Evolutionary conservation across 1,140 invertebrate species (phyloP), one percentile per base, ranked within the genome.

Genomic region (Diabrotica undecimpunctata): DNA sequence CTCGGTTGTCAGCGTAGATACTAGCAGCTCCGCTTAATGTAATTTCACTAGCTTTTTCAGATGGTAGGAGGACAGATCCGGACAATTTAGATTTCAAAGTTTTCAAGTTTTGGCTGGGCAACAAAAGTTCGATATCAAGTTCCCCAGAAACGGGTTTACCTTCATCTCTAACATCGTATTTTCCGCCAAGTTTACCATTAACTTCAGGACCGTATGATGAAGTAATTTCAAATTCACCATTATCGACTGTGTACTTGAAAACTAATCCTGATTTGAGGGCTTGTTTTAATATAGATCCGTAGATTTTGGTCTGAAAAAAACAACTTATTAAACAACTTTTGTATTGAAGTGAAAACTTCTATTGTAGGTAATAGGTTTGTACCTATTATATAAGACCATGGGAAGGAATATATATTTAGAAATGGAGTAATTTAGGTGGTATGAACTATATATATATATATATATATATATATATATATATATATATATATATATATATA

Each of bases 91-190:
- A 77, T 73, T 77, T 85, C 50, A 75, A 5, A 12, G 81, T 79
- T 56, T 83, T 84, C 2, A 89, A 51, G 51, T 81, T 83, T 0
- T 83, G 81, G 50, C 77, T 80, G 0, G 85, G 85, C 1, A 81
- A 71, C 51, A 80, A 79, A 0, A 82, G 50, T 9, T 83, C 80
- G 0, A 81, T 46, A 0, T 72, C 66, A 6, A 79, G 9, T 0
- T 80, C 78, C 11, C 75, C 69, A 5, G 65, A 72, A 2, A 79
- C 62, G 61, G 86, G 84, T 66, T 76, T 79, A 10, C 68, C 74
- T 5, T 65, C 39, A 35, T 72, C 73, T 13, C 78, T 79, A 0
- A 74, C 13, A 69, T 79, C 58, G 73, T 76, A 75, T 64, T 83
- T 80, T 65, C 81, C 85, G 74, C 41, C 41, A 46, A 46, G 8